Evolutionary conservation across 2,888 invertebrate genomes (phyloP).

Genomic region (Macrophya alboannulata): DNA sequence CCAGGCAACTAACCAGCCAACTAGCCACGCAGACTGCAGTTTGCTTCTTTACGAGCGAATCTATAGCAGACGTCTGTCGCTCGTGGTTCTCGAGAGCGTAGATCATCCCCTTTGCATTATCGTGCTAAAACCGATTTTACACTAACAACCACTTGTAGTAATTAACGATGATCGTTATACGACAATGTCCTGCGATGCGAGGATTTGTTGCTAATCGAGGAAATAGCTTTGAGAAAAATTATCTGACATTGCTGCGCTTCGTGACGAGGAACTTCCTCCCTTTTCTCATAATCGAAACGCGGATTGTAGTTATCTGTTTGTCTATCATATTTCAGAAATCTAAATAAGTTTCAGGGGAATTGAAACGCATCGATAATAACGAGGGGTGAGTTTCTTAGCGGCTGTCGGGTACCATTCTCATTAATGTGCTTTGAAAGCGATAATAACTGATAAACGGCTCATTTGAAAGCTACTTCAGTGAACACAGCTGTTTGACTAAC

Average conservation of each 20-base stretch:
- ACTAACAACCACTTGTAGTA: neutral
- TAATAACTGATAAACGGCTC: neutral
- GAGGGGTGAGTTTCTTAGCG: neutral
- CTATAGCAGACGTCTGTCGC: conserved; percentile 47
- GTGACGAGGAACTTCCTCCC: too few species aligned
- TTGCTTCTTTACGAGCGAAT: conserved; percentile 48
- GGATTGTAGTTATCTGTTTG: neutral
- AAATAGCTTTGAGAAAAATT: neutral
- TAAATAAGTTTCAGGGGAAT: neutral
- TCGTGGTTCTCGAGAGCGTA: neutral
- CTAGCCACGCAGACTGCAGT: conserved; percentile 32
- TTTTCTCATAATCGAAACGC: too few species aligned
- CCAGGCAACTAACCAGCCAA: conserved; percentile 41
- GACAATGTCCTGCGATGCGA: neutral
- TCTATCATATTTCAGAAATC: neutral
- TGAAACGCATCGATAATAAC: neutral
- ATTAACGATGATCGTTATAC: conserved; percentile 7
- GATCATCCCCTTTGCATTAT: conserved; percentile 30
- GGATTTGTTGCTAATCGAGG: conserved; percentile 4
- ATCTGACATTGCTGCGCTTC: neutral
- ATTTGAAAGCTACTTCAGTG: neutral
- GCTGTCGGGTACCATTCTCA: neutral
- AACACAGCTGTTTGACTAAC: neutral
- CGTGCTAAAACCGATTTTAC: neutral
- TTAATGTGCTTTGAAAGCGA: neutral